phyloP scores from a whole-genome alignment of 2,113 vertebrate species.

The Datnioides undecimradiatus region DNA sequence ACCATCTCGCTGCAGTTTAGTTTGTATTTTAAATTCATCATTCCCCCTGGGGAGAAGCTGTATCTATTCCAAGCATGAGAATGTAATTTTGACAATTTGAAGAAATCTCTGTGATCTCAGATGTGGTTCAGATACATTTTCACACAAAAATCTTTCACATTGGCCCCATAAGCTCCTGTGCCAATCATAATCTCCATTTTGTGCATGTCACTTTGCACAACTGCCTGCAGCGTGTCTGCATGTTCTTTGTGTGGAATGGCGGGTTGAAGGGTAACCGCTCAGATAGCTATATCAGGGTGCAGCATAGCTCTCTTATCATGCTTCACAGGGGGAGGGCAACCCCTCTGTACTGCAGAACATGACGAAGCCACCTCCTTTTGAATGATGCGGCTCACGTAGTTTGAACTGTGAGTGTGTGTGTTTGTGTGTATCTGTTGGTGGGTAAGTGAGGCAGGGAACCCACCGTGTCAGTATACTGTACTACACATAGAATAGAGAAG shows the following conservation, averaged over 20 bases:
- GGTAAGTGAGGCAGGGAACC: constrained; percentile 1
- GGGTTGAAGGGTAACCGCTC: constrained; percentile 74
- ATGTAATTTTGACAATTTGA: constrained; percentile 17
- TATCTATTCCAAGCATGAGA: neutral
- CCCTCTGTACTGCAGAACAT: constrained; percentile 54
- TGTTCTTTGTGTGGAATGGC: constrained; percentile 70
- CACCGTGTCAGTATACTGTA: neutral
- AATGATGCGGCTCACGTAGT: constrained; percentile 48
- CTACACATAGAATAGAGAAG: neutral
- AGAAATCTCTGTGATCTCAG: neutral
- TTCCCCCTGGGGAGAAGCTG: neutral
- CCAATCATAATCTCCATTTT: constrained; percentile 71
- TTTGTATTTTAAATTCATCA: neutral
- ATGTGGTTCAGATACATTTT: neutral
- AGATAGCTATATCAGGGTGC: constrained; percentile 85
- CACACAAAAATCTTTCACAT: constrained; percentile 8
- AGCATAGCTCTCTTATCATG: constrained; percentile 83
- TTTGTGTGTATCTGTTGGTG: neutral
- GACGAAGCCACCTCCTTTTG: constrained; percentile 49
- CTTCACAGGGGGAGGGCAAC: constrained; percentile 63
- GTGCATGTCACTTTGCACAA: constrained; percentile 50
- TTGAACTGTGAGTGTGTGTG: constrained; percentile 24
- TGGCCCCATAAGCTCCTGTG: neutral
- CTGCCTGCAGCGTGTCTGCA: constrained; percentile 48
- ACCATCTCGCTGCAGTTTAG: neutral